Base-by-base conservation (phyloP, 2,797 vertebrate species). In the Otolemur crassicaudatus region DNA sequence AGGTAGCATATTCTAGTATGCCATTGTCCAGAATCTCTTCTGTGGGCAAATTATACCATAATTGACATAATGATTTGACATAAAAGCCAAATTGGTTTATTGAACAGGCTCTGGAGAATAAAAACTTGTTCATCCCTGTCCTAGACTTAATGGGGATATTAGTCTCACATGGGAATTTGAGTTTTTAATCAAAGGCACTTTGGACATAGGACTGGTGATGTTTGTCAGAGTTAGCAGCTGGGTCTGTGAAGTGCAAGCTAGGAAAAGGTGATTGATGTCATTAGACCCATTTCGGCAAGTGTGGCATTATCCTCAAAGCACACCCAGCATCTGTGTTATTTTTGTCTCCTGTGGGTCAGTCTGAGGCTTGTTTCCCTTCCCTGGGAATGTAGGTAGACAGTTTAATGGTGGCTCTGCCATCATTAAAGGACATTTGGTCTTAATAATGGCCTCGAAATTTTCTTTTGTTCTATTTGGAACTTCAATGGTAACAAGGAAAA, bases 121-220 rank as follows among this genome's bases (percentile, higher is more conserved):
- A 95, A 93, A 94, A 77, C 56, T 29, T 95, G 27, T 69, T 86
- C 19, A 94, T 87, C 75, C 60, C 95, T 40, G 20, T 56, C 49
- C 22, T 19, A 93, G 61, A 73, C 13, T 34, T 84, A 65, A 2
- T 53, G 34, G 56, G 8, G 73, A 61, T 91, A 67, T 94, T 93
- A 63, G 82, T 95, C 49, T 53, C 14, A 53, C 49, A 14, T 53
- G 49, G 13, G 49, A 53, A 53, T 73, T 20, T 91, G 91, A 53
- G 14, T 76, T 94, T 96, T 95, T 88, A 81, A 96, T 92, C 79
- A 95, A 93, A 93, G 87, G 87, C 81, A 87, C 58, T 60, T 79
- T 77, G 82, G 60, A 46, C 61, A 8, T 58, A 91, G 67, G 6
- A 79, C 87, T 92, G 77, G 60, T 84, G 53, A 73, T 25, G 9